Evolutionary conservation across 2,113 vertebrate genomes (phyloP).

Genomic region (Apistogramma diplotaenia): DNA sequence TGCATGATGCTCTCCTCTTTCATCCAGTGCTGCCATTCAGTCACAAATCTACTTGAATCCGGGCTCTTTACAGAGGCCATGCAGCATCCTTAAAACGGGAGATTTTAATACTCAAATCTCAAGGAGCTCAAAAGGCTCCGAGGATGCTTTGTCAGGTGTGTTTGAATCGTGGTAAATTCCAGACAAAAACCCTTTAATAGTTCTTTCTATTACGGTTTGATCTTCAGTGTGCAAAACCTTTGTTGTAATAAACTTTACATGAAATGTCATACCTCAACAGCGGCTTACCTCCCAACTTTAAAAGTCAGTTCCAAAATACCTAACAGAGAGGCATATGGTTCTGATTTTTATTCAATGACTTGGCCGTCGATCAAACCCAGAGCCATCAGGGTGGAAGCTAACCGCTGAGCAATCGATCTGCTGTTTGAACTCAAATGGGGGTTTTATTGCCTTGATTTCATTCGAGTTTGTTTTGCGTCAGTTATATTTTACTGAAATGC

Average conservation of each 20-base stretch:
- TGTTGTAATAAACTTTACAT: background rate
- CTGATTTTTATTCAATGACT: slow-evolving; percentile 22
- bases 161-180: background rate
- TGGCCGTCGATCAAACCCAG: slow-evolving; percentile 12
- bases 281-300: background rate
- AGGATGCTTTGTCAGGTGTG: background rate
- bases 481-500: background rate
- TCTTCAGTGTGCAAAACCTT: background rate
- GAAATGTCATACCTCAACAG: slow-evolving; percentile 7
- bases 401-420: background rate
- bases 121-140: background rate
- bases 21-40: background rate
- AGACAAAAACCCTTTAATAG: background rate
- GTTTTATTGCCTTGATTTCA: slow-evolving; percentile 26
- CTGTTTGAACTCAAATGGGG: background rate
- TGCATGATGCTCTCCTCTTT: too few relatives aligned
- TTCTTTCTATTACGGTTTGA: background rate
- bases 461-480: slow-evolving; percentile 3
- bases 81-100: background rate
- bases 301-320: background rate
- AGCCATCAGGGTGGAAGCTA: slow-evolving; percentile 8
- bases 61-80: too few relatives aligned
- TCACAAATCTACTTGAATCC: background rate
- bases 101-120: background rate
- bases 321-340: slow-evolving; percentile 34